A percentile compares a stretch with the other conserved stretches of the same genome.
Evolutionary conservation across 2,888 invertebrate genomes (phyloP).

Genomic region (Saturnia japonica): DNA sequence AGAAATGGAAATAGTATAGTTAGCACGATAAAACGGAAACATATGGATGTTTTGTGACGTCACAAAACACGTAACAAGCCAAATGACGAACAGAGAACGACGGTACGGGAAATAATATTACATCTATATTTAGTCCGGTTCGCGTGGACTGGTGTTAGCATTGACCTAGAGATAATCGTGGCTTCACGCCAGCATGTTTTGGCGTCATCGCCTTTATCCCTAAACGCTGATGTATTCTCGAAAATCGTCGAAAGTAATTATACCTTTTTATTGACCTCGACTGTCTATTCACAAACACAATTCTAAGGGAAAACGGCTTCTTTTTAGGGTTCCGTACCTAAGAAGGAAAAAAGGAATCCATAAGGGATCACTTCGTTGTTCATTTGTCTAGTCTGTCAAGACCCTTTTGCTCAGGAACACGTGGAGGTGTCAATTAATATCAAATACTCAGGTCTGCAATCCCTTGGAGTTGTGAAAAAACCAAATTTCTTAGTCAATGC

Average conservation of each 20-base stretch:
- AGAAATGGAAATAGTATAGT: no score
- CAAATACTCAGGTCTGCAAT: no score
- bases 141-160: slow-evolving; percentile 10
- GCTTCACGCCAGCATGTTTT: slow-evolving; percentile 11
- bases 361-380: no score
- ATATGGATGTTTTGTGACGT: not conserved
- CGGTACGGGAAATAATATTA: slow-evolving; percentile 9
- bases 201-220: not conserved
- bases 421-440: no score
- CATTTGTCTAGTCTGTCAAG: no score
- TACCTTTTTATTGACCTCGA: not conserved
- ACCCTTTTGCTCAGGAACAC: no score
- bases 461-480: no score
- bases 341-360: no score
- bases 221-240: not conserved
- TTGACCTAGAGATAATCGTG: slow-evolving; percentile 23
- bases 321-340: no score
- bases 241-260: not conserved
- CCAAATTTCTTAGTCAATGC: no score
- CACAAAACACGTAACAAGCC: not conserved
- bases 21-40: not conserved
- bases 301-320: no score
- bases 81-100: not conserved
- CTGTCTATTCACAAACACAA: no score
- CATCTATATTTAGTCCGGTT: not conserved